Evolutionary conservation across 2,888 invertebrate genomes (phyloP), one percentile per base, ranked within the genome.

Genomic region (Gastrophysa polygoni): DNA sequence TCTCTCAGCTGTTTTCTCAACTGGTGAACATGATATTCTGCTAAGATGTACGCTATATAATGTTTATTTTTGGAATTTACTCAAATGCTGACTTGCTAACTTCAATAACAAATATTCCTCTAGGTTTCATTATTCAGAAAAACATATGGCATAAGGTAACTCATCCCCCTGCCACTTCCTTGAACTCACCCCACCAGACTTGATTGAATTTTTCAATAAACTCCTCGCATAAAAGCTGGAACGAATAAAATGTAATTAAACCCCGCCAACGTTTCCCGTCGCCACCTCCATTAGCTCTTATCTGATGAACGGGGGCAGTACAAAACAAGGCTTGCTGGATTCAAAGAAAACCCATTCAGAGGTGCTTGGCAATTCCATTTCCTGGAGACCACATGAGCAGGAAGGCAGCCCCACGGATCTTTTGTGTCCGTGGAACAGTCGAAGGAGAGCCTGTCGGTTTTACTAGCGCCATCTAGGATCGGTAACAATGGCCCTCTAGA

Each of bases 401-500:
- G 34, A 38, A 14, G 10, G 38, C 11, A 29, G 34, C 1, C 21
- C 24, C 43, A 58, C n/a, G n/a, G 43, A 57, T 64, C 58, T 58
- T 64, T 61, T 61, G 55, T 64, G 61, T 48, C 17, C 16, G 24
- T 24, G 58, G 56, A 61, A 55, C 43, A 56, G 64, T 64, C 16
- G 54, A 58, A 34, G 43, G 29, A 57, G 55, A 64, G 32, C 47
- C 18, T 28, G 47, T 21, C 55, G 43, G 47, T 46, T 60, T 24
- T 7, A 24, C 50, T 46, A 43, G 10, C 6, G 20, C 29, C 52
- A 51, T 44, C 58, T 44, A 43, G 16, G 46, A 34, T 34, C n/a
- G 10, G n/a, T 32, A 51, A 75, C 73, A 74, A 75, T 74, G 71
- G 69, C 68, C 63, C 68, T 59, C 65, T 74, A 76, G 76, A 76